Base-by-base conservation (phyloP, 2,113 vertebrate genomes). In the Catharus bicknelli region DNA sequence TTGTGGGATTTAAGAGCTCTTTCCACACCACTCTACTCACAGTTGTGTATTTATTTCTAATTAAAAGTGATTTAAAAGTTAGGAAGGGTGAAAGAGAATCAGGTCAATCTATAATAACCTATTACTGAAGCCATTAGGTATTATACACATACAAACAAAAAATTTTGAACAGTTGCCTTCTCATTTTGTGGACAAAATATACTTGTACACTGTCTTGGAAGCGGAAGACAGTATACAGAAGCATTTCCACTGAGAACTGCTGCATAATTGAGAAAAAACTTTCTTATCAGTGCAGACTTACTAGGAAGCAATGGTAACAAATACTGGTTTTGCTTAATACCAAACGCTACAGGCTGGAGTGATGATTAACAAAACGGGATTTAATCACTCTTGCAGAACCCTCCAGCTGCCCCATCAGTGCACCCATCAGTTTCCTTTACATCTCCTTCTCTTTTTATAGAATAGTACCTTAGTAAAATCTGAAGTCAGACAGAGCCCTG, bases 401-500 rank as follows among this genome's bases (percentile, higher is more conserved):
- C 9, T 64, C 55, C 53, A 40, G 48, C 23, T 83, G 16, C 45
- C 13, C 11, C 13, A 58, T 55, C 88, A 83, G 8, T 23, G 22
- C 45, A 74, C 36, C 17, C 53, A n/a, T 66, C 15, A 66, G 55
- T 48, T 85, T 54, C n/a, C 63, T 47, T 82, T 74, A 81, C n/a
- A 51, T 77, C n/a, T 79, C 11, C 10, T 61, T 86, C 68, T 85
- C 48, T 91, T 79, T 70, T 59, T 20, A 62, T 10, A 86, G 50
- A 51, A 38, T 10, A 73, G 51, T 69, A 94, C 58, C 54, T 54
- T 36, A 84, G 11, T 7, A 63, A 59, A 25, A 76, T 73, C 83
- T 86, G 38, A 89, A 95, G 83, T 68, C 86, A 93, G 89, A 81
- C 54, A 77, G 47, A 82, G 45, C 43, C 74, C 85, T 68, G 70